These are phyloP conservation scores for Dryobotodes eremita DNA, from an alignment of 2,888 invertebrate species.

Conservation along the genomic window DNA sequence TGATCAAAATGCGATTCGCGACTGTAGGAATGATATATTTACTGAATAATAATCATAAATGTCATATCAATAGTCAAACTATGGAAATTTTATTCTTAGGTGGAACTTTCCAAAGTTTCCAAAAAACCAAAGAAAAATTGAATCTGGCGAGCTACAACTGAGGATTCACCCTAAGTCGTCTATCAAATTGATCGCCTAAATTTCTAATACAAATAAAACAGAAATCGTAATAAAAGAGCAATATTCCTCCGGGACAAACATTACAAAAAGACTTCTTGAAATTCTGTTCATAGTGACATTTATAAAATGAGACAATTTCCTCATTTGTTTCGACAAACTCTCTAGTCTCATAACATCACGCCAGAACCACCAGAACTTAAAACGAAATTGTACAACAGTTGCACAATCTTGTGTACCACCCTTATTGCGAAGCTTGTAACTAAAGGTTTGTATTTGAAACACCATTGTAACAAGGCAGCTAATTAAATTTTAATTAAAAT, in stretches of 20 bases:
- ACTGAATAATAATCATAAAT: too few species aligned
- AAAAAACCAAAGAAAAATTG: too few species aligned
- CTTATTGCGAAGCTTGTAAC: constrained; percentile 26
- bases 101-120: too few species aligned
- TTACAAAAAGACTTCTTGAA: not conserved
- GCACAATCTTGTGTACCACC: constrained; percentile 18
- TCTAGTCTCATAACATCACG: not conserved
- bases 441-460: constrained; percentile 18
- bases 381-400: constrained; percentile 21
- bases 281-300: not conserved
- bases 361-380: constrained; percentile 33
- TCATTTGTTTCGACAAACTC: constrained; percentile 10
- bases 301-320: constrained; percentile 12
- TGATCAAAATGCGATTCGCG: too few species aligned
- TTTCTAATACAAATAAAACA: not conserved
- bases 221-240: not conserved
- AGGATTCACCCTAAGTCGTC: too few species aligned
- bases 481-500: constrained; percentile 78
- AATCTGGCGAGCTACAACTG: too few species aligned
- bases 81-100: too few species aligned
- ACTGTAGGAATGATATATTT: too few species aligned
- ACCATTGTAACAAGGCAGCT: constrained; percentile 54
- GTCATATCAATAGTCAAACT: too few species aligned
- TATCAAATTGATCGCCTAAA: not conserved
- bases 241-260: not conserved